These are phyloP conservation scores for Rhinoderma darwinii DNA, from an alignment of 2,113 vertebrate genomes.

Conservation along the genomic window DNA sequence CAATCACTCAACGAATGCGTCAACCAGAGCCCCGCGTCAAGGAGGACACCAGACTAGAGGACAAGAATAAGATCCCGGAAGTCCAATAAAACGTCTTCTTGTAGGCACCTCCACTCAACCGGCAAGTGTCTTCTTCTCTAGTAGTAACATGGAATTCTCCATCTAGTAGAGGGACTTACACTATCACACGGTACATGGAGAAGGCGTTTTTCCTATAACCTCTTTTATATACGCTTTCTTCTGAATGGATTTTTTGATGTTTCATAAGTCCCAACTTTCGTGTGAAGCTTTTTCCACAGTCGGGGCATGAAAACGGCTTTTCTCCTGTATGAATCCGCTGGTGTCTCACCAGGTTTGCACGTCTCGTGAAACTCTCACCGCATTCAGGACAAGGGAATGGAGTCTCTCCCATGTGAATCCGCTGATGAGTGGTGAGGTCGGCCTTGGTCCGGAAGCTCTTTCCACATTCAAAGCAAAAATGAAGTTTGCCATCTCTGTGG, in stretches of 20 bases:
- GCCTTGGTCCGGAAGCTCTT: not conserved
- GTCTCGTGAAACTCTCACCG: not conserved
- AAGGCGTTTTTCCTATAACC: not conserved
- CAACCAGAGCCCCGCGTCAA: not conserved
- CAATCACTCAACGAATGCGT: not conserved
- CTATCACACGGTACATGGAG: not conserved
- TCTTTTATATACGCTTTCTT: not conserved
- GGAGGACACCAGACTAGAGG: not conserved
- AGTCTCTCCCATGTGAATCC: conserved; percentile 20
- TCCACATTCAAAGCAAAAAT: conserved; percentile 16
- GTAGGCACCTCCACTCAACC: not conserved
- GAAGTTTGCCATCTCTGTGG: not conserved
- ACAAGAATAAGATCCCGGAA: not conserved
- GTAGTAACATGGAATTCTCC: not conserved
- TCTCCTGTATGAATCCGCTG: not conserved
- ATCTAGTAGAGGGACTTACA: not conserved
- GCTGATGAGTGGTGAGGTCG: not conserved
- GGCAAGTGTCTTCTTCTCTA: not conserved
- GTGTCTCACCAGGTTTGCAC: conserved; percentile 3
- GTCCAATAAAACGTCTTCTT: not conserved
- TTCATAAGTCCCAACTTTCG: not conserved
- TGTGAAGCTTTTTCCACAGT: conserved; percentile 23
- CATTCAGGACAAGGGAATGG: conserved; percentile 14
- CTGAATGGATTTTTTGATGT: conserved; percentile 16
- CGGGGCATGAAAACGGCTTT: not conserved